Evolutionary conservation across 2,888 invertebrate species (phyloP).

Genomic region (Carabus problematicus): DNA sequence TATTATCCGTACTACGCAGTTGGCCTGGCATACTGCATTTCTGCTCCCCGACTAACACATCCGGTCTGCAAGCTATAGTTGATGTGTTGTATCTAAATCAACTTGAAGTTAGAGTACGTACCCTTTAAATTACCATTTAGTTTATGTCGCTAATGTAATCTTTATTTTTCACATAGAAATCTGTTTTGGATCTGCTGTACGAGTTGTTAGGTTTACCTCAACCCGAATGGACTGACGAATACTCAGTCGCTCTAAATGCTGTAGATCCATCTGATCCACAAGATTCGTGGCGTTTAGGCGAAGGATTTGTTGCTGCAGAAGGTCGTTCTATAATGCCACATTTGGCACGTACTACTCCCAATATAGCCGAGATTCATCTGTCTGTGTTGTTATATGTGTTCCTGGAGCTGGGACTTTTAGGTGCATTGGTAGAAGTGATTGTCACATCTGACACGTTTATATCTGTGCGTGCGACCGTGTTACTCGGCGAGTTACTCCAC

Average conservation of each 20-base stretch:
- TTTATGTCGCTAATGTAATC: constrained; percentile 13
- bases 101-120: constrained; percentile 85
- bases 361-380: constrained; percentile 90
- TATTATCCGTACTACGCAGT: constrained; percentile 85
- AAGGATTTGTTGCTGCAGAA: constrained; percentile 95
- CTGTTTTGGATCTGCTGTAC: constrained; percentile 89
- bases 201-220: constrained; percentile 87
- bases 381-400: constrained; percentile 88
- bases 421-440: constrained; percentile 91
- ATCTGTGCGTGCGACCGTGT: constrained; percentile 88
- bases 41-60: constrained; percentile 78
- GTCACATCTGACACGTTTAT: constrained; percentile 88
- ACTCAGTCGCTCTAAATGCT: constrained; percentile 85
- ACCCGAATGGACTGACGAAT: constrained; percentile 93
- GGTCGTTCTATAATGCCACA: constrained; percentile 86
- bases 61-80: constrained; percentile 79
- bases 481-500: constrained; percentile 87
- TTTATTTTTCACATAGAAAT: constrained; percentile 70
- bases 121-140: constrained; percentile 6
- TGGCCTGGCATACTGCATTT: constrained; percentile 92
- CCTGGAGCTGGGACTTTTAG: constrained; percentile 83
- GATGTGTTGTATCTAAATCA: constrained; percentile 85
- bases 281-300: constrained; percentile 87
- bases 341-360: constrained; percentile 83
- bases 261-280: constrained; percentile 86